Conservation (phyloP, 92 coral and sea anemone species). For the Parazoanthus atlanticus region DNA sequence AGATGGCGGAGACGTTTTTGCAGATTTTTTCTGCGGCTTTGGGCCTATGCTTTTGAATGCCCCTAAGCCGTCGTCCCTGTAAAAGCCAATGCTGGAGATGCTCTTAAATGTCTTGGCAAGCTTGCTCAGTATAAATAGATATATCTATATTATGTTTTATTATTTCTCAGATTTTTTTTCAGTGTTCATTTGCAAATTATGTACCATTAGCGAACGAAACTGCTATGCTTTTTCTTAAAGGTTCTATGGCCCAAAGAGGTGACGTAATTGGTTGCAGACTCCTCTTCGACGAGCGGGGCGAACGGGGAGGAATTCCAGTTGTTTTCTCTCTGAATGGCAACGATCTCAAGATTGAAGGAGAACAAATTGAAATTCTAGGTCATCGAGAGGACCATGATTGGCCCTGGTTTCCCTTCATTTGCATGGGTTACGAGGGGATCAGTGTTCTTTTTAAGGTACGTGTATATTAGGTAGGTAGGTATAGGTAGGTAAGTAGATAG, state of each 20-base stretch:
- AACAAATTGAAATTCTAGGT: neutral
- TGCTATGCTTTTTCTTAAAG: neutral
- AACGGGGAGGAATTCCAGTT: constrained; percentile 20
- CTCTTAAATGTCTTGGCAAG: too few relatives aligned
- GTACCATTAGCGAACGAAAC: too few relatives aligned
- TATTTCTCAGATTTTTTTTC: too few relatives aligned
- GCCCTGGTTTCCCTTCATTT: constrained; percentile 8
- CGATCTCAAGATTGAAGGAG: constrained; percentile 3
- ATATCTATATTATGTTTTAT: too few relatives aligned
- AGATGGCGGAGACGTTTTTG: too few relatives aligned
- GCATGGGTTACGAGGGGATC: constrained; percentile 19
- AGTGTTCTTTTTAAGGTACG: constrained; percentile 26
- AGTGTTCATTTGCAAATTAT: too few relatives aligned
- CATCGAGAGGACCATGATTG: neutral
- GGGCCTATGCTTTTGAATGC: too few relatives aligned
- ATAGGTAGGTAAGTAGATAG: too few relatives aligned
- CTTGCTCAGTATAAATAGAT: too few relatives aligned
- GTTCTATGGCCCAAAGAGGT: constrained; percentile 36
- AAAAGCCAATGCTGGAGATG: neutral
- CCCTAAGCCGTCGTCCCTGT: too few relatives aligned
- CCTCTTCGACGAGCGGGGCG: neutral
- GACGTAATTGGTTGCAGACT: constrained; percentile 27
- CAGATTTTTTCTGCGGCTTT: too few relatives aligned
- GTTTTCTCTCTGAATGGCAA: constrained; percentile 32
- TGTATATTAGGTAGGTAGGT: neutral